Evolutionary conservation across 2,888 invertebrate species (phyloP), one percentile per base, ranked within the genome.

Genomic region (Kuschelorhynchus macadamiae): DNA sequence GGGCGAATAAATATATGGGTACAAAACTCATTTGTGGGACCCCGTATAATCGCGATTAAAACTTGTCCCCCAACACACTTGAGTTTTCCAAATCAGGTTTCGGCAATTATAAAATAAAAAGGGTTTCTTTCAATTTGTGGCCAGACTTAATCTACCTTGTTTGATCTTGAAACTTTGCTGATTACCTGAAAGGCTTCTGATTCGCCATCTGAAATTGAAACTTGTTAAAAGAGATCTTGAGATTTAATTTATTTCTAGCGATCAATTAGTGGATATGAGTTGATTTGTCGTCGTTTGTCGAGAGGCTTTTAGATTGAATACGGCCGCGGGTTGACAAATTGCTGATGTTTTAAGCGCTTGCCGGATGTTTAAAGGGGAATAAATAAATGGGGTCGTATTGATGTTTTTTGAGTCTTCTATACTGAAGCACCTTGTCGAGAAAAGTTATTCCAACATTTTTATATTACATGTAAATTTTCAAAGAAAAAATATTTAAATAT

Each of bases 161-260:
- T 81, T 80, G 79, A 80, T 79, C 79, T 76, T 73, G 75, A 74
- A 78, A 78, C 77, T 77, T 77, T 66, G 72, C 75, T 76, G 78
- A 78, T 80, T 77, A 81, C 81, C 81, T 81, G 80, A 80, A 81
- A 80, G 80, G 81, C 78, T 81, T 81, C 80, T 76, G 76, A 78
- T 78, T 80, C 76, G 56, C 33, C 64, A 69, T 62, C 71, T 76
- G 81, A 79, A 81, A 81, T 81, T 80, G 81, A 80, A 80, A 79
- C 81, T 78, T 75, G 73, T 75, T 75, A 74, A 74, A 68, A 72
- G 70, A 68, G 73, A 74, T 74, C 72, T 72, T 72, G 71, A 70
- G 70, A 71, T 72, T 78, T 80, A 79, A 80, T 80, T 79, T 80
- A 77, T 76, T 78, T 65, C 75, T 72, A 68, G 75, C 74, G 77